Percentiles rank a stretch among this genome's conserved stretches.
phyloP scores from a whole-genome alignment of 37 sponge, comb jelly and placozoan genomes.

The Crambe crambe region DNA sequence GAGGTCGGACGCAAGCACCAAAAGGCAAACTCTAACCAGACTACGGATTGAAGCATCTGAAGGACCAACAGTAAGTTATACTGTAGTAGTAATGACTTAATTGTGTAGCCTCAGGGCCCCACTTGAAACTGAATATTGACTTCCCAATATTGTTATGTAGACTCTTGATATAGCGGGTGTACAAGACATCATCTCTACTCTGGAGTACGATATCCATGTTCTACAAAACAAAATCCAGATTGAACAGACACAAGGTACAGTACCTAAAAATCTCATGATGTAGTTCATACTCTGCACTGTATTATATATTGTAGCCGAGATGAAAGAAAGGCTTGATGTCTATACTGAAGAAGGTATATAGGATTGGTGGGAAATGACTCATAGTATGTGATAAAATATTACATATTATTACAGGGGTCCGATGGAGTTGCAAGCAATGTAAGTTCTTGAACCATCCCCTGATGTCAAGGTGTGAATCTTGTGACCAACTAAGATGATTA shows the following conservation, averaged over 20 bases:
- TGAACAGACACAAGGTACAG: slow-evolving; percentile 17
- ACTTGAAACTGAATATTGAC: too few species aligned
- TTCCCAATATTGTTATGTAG: neutral
- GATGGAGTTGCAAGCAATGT: slow-evolving; percentile 43
- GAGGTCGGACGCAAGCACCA: neutral
- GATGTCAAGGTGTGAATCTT: slow-evolving; percentile 41
- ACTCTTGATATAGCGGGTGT: neutral
- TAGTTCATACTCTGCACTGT: neutral
- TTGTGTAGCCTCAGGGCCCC: neutral
- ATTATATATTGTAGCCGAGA: slow-evolving; percentile 19
- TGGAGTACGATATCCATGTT: slow-evolving; percentile 16
- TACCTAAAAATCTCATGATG: neutral
- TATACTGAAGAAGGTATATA: slow-evolving; percentile 58
- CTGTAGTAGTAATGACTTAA: neutral
- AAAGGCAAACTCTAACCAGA: neutral
- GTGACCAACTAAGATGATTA: slow-evolving; percentile 2
- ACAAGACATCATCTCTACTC: slow-evolving; percentile 33
- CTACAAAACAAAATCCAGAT: slow-evolving; percentile 10
- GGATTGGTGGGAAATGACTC: neutral
- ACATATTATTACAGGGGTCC: slow-evolving; percentile 11
- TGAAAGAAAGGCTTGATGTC: slow-evolving; percentile 22
- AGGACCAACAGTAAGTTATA: slow-evolving; percentile 13
- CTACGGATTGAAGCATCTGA: slow-evolving; percentile 36
- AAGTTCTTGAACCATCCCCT: slow-evolving; percentile 51
- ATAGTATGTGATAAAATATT: neutral